Evolutionary conservation across 1,140 invertebrate genomes (phyloP).

Genomic region (Antheraea pernyi): DNA sequence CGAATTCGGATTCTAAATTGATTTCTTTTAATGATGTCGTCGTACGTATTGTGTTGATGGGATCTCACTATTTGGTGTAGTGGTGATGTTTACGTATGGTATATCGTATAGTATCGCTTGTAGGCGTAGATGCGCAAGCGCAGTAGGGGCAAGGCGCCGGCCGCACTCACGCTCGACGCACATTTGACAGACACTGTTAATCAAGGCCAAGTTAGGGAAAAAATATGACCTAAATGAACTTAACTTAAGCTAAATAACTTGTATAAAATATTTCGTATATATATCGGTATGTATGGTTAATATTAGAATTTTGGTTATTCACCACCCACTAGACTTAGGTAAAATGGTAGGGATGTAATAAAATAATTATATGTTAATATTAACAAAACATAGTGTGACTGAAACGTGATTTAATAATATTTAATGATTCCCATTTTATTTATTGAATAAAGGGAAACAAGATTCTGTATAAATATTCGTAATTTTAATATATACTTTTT

Average conservation of each 20-base stretch:
- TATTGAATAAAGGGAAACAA: slow-evolving; percentile 53
- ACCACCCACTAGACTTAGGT: slow-evolving; percentile 75
- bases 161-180: slow-evolving; percentile 29
- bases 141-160: slow-evolving; percentile 9
- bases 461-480: slow-evolving; percentile 73
- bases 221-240: slow-evolving; percentile 67
- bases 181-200: slow-evolving; percentile 68
- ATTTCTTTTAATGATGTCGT: slow-evolving; percentile 70
- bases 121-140: not conserved
- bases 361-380: slow-evolving; percentile 77
- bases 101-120: not conserved
- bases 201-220: slow-evolving; percentile 72
- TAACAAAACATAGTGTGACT: slow-evolving; percentile 73
- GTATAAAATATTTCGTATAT: slow-evolving; percentile 77
- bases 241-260: slow-evolving; percentile 78
- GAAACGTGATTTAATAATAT: slow-evolving; percentile 70
- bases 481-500: slow-evolving; percentile 62
- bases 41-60: slow-evolving; percentile 29
- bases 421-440: slow-evolving; percentile 61
- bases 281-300: slow-evolving; percentile 78
- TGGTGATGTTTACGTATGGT: slow-evolving; percentile 31
- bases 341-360: slow-evolving; percentile 70
- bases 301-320: slow-evolving; percentile 78
- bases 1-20: slow-evolving; percentile 53
- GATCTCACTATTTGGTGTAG: slow-evolving; percentile 34